A percentile compares a stretch with the other conserved stretches of the same genome.
These are phyloP conservation scores for Metridium senile DNA, from an alignment of 92 coral and sea anemone genomes.

Conservation along the genomic window DNA sequence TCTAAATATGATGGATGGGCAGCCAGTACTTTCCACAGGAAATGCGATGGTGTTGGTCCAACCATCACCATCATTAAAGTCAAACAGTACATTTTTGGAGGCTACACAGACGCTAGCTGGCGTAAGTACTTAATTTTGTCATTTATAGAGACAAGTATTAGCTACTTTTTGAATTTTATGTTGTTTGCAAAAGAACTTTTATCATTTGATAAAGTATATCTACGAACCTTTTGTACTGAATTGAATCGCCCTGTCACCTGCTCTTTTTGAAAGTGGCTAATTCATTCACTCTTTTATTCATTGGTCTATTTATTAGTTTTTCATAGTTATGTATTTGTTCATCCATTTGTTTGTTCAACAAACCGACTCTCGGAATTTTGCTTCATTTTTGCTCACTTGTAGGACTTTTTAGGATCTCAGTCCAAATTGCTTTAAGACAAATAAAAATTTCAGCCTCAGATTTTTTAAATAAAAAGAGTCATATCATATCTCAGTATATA, in stretches of 20 bases:
- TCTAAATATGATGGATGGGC: slow-evolving; percentile 67
- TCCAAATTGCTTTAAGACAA: too few species aligned
- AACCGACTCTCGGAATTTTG: background rate
- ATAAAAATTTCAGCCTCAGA: too few species aligned
- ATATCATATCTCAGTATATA: too few species aligned
- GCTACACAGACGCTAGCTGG: slow-evolving; percentile 71
- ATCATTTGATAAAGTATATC: too few species aligned
- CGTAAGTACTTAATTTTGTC: slow-evolving; percentile 69
- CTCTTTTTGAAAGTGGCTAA: too few species aligned
- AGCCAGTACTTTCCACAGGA: slow-evolving; percentile 61
- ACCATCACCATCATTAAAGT: slow-evolving; percentile 62
- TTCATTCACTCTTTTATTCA: background rate
- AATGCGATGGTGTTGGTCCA: slow-evolving; percentile 57
- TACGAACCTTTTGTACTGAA: too few species aligned
- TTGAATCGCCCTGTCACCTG: background rate
- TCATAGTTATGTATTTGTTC: background rate
- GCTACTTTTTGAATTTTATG: too few species aligned
- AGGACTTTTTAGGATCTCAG: background rate
- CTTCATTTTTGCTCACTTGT: background rate
- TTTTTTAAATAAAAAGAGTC: too few species aligned
- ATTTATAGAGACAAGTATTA: too few species aligned
- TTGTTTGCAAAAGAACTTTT: too few species aligned
- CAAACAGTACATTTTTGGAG: slow-evolving; percentile 67
- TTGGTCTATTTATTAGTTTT: background rate
- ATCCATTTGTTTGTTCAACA: background rate